A percentile compares a stretch with the other conserved stretches of the same genome.
Conservation (phyloP, 1,140 invertebrate species). For the Danaus plexippus region DNA sequence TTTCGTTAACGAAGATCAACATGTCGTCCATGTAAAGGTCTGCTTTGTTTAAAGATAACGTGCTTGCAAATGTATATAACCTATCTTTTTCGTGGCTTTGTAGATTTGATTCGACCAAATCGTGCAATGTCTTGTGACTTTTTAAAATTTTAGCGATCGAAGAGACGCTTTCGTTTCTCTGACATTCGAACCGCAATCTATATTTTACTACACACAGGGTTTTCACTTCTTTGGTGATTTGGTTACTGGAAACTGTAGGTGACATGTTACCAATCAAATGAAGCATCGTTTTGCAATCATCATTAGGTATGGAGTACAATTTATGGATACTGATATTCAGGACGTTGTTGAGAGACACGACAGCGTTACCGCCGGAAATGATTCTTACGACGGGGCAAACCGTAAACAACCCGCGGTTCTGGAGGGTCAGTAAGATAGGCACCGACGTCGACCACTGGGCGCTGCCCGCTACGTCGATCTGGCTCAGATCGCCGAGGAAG, state of each 20-base stretch:
- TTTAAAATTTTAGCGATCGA: slow-evolving; percentile 7
- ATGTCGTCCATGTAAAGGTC: slow-evolving; percentile 18
- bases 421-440: slow-evolving; percentile 19
- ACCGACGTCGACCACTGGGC: slow-evolving; percentile 25
- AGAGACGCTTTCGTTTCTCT: slow-evolving; percentile 22
- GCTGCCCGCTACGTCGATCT: slow-evolving; percentile 21
- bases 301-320: slow-evolving; percentile 16
- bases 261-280: slow-evolving; percentile 12
- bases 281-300: slow-evolving; percentile 19
- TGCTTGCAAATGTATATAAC: slow-evolving; percentile 23
- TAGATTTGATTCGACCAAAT: slow-evolving; percentile 13
- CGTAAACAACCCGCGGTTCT: slow-evolving; percentile 24
- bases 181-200: slow-evolving; percentile 25
- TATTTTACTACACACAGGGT: slow-evolving; percentile 15
- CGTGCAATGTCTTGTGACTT: slow-evolving; percentile 4
- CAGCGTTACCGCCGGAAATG: slow-evolving; percentile 18
- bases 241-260: background rate
- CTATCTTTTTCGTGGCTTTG: slow-evolving; percentile 24
- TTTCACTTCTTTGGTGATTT: slow-evolving; percentile 11
- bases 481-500: slow-evolving; percentile 29
- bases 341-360: slow-evolving; percentile 23
- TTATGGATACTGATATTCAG: slow-evolving; percentile 28
- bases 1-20: slow-evolving; percentile 20
- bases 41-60: slow-evolving; percentile 13
- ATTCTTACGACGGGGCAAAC: slow-evolving; percentile 23